Conservation (phyloP, 2,888 invertebrate genomes). For the Cephonodes hylas region DNA sequence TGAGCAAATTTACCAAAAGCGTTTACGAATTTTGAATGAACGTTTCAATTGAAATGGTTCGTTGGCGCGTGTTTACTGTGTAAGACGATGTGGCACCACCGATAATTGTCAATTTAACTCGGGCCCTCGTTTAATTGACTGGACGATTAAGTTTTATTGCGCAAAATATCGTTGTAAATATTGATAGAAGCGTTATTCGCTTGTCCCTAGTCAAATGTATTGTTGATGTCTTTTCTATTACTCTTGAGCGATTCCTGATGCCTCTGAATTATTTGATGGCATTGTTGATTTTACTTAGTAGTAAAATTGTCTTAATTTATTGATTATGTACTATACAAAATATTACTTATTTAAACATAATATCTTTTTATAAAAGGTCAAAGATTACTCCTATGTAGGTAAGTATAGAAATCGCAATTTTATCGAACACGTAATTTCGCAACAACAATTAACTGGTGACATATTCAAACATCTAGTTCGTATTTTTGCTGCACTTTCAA, state of each 20-base stretch:
- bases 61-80: conserved; percentile 31
- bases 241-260: conserved; percentile 70
- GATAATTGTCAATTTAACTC: conserved; percentile 49
- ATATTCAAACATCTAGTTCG: too few species aligned
- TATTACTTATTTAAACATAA: too few species aligned
- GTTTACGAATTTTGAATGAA: neutral
- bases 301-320: too few species aligned
- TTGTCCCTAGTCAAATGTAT: conserved; percentile 41
- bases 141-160: conserved; percentile 55
- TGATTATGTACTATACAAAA: too few species aligned
- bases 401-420: too few species aligned
- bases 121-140: conserved; percentile 49
- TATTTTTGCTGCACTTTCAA: too few species aligned
- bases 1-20: neutral
- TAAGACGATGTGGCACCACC: conserved; percentile 42
- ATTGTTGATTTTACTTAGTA: neutral
- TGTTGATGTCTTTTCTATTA: conserved; percentile 49
- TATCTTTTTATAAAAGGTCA: too few species aligned
- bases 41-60: conserved; percentile 12
- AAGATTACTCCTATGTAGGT: too few species aligned
- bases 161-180: conserved; percentile 50
- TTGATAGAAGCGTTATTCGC: conserved; percentile 51
- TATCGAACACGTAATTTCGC: too few species aligned
- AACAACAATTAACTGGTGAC: too few species aligned
- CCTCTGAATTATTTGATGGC: conserved; percentile 32